Conservation (phyloP, 2,888 invertebrate species). For the Chorisops tibialis region DNA sequence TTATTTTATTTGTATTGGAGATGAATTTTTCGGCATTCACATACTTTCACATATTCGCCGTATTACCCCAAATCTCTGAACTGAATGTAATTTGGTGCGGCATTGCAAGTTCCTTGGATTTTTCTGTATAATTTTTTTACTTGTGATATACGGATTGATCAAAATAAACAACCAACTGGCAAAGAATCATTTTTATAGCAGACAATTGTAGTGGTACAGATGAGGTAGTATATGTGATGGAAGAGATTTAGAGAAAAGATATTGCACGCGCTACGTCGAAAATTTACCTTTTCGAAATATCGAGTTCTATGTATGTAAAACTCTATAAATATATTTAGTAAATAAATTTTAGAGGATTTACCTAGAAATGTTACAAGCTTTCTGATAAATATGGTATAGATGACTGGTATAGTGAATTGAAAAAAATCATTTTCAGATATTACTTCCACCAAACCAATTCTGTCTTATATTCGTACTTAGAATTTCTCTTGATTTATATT, state of each 20-base stretch:
- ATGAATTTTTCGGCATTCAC: not conserved
- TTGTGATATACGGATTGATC: not conserved
- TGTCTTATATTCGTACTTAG: too few relatives aligned
- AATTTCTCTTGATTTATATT: too few relatives aligned
- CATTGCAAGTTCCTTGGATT: conserved; percentile 15
- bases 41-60: conserved; percentile 11
- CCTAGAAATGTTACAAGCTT: conserved; percentile 25
- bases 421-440: conserved; percentile 26
- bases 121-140: not conserved
- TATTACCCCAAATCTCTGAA: conserved; percentile 27
- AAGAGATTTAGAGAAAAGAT: not conserved
- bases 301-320: not conserved
- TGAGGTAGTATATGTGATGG: not conserved
- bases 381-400: conserved; percentile 12
- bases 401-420: conserved; percentile 13
- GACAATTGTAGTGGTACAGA: too few relatives aligned
- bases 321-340: conserved; percentile 26
- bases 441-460: too few relatives aligned
- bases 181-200: too few relatives aligned
- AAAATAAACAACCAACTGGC: conserved; percentile 16
- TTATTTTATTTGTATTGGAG: too few relatives aligned
- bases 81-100: conserved; percentile 28
- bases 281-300: not conserved
- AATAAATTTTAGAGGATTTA: conserved; percentile 27
- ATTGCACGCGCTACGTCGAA: conserved; percentile 9